Evolutionary conservation across 2,888 invertebrate species (phyloP), one percentile per base, ranked within the genome.

Genomic region (Parasteatoda lunata): DNA sequence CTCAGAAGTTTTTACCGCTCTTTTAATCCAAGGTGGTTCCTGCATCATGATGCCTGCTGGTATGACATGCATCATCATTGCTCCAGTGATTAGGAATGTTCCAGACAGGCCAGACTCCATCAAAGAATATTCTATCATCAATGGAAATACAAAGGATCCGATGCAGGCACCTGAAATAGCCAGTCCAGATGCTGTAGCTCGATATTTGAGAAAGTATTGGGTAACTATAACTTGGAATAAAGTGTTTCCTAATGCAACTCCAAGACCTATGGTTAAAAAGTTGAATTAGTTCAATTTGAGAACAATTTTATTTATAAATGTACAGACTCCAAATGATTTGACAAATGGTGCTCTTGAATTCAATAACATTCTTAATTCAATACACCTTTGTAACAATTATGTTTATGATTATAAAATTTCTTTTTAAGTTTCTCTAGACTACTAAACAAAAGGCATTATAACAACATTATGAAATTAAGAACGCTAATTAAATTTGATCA

Each of bases 141-240:
- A 15, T n/a, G 84, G 84, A 3, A 84, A 47, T 11, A 84, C 51
- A 15, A 84, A 77, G n/a, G 84, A 77, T 52, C 84, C 84, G 7
- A 84, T 11, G 45, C 84, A 84, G 3, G 84, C 77, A 65, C 84
- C 84, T 6, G 84, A 84, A 47, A 77, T 49, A 9, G 84, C 70
- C 0, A 84, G 7, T 3, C 84, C 84, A 6, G 65, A 64, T 2
- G 77, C 84, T n/a, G 84, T 77, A 1, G 77, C 84, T 13, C 72
- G 66, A 51, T 84, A 65, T 59, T 84, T 84, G 11, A 66, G 47
- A 11, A 84, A 84, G 13, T 77, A 72, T 30, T 84, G 84, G 15
- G 77, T 84, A 3, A 84, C 51, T 6, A 51, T 11, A 3, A 84
- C 71, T 47, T 64, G 66, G 15, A 66, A 72, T n/a, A 84, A 48